Evolutionary conservation across 2,888 invertebrate species (phyloP).

Genomic region (Zaprionus bogoriensis): DNA sequence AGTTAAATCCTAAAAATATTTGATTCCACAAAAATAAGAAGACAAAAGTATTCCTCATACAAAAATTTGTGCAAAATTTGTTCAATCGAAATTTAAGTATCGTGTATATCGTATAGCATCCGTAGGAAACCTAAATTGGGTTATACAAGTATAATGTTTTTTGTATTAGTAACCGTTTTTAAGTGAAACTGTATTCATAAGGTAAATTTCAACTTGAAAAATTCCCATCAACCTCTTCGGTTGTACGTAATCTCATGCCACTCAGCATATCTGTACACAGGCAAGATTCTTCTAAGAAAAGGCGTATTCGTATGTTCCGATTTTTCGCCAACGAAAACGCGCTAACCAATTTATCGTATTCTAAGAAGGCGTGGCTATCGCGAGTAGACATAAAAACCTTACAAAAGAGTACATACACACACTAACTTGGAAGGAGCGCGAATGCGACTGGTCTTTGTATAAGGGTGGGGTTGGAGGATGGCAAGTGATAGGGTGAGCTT

Average conservation of each 20-base stretch:
- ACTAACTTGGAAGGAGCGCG: conserved; percentile 17
- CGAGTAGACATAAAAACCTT: conserved; percentile 57
- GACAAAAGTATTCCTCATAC: no score
- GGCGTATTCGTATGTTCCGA: conserved; percentile 46
- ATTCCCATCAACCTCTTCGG: no score
- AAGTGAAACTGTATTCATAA: no score
- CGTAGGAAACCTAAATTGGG: no score
- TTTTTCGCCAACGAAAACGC: conserved; percentile 63
- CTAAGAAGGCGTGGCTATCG: conserved; percentile 67
- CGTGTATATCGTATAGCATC: no score
- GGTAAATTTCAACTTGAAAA: no score
- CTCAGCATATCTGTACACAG: background rate
- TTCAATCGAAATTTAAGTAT: no score
- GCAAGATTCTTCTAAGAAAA: conserved; percentile 54
- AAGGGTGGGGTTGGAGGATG: conserved; percentile 27
- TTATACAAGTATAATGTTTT: no score
- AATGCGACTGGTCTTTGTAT: conserved; percentile 39
- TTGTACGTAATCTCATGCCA: background rate
- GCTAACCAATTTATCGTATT: conserved; percentile 40
- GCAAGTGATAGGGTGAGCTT: conserved; percentile 31
- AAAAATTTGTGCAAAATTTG: no score
- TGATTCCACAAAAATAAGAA: no score
- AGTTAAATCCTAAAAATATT: no score
- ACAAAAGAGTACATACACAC: conserved; percentile 15
- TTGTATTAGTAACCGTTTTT: no score